These are phyloP conservation scores for Leptarthrus brevirostris DNA, from an alignment of 2,888 invertebrate species.

Conservation along the genomic window DNA sequence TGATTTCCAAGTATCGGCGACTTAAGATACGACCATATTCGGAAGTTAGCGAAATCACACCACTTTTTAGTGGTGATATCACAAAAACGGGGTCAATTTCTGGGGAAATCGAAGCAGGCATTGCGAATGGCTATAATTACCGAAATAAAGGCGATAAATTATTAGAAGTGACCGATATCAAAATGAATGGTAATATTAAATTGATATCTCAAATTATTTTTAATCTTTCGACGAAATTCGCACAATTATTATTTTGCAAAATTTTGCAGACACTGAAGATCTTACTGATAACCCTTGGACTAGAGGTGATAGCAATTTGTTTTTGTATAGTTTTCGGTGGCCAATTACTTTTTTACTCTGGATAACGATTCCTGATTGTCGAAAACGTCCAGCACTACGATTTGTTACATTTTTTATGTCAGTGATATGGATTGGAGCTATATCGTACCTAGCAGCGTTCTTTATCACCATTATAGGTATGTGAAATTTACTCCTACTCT, in stretches of 20 bases:
- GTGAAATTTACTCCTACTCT: no score
- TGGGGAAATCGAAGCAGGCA: neutral
- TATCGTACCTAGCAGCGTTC: constrained; percentile 89
- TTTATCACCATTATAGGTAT: constrained; percentile 83
- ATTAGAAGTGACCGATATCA: neutral
- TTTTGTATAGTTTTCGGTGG: constrained; percentile 78
- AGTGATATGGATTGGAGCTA: constrained; percentile 82
- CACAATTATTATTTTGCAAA: no score
- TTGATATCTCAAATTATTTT: no score
- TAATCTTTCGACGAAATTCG: no score
- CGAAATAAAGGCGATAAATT: no score
- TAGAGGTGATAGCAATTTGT: constrained; percentile 70
- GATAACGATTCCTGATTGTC: constrained; percentile 82
- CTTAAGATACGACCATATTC: constrained; percentile 69
- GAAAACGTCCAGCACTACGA: constrained; percentile 72
- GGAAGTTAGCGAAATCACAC: constrained; percentile 62
- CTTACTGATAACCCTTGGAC: constrained; percentile 63
- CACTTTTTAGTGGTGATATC: neutral
- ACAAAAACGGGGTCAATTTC: neutral
- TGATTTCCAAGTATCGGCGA: constrained; percentile 68
- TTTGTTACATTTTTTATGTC: constrained; percentile 82
- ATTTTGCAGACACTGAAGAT: constrained; percentile 55
- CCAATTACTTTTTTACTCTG: constrained; percentile 79
- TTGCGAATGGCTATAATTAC: no score
- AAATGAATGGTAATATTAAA: no score